Percentiles rank a stretch among this genome's conserved stretches.
Conservation (phyloP, 2,797 vertebrate genomes). For the Oreortyx pictus region DNA sequence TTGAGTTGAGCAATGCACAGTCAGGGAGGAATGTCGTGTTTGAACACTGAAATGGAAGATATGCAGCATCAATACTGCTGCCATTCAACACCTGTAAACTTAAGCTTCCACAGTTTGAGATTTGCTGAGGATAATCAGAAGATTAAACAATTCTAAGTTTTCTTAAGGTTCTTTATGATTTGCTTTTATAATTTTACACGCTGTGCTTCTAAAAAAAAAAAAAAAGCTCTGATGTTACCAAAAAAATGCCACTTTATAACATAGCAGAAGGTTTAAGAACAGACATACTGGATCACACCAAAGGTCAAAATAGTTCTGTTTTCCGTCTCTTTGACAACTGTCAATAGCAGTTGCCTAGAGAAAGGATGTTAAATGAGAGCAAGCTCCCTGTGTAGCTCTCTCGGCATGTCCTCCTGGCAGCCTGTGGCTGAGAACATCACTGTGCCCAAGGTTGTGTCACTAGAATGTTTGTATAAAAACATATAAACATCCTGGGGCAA, state of each 20-base stretch:
- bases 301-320: neutral
- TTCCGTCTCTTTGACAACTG: neutral
- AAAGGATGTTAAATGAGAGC: neutral
- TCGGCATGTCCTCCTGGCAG: fast-evolving
- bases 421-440: neutral
- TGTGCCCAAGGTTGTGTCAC: neutral
- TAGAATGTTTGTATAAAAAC: neutral
- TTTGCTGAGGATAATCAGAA: neutral
- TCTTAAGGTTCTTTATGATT: neutral
- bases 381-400: neutral
- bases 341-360: neutral
- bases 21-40: neutral
- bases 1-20: neutral
- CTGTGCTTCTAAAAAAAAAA: neutral
- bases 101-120: neutral
- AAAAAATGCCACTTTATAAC: neutral
- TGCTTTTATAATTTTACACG: neutral
- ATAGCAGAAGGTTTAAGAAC: neutral
- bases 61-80: neutral
- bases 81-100: neutral
- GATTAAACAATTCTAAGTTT: neutral
- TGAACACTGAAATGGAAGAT: neutral
- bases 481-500: neutral
- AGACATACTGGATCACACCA: neutral
- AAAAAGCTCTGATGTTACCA: neutral